These are phyloP conservation scores for Griposia aprilina DNA, from an alignment of 2,888 invertebrate genomes.

Conservation along the genomic window DNA sequence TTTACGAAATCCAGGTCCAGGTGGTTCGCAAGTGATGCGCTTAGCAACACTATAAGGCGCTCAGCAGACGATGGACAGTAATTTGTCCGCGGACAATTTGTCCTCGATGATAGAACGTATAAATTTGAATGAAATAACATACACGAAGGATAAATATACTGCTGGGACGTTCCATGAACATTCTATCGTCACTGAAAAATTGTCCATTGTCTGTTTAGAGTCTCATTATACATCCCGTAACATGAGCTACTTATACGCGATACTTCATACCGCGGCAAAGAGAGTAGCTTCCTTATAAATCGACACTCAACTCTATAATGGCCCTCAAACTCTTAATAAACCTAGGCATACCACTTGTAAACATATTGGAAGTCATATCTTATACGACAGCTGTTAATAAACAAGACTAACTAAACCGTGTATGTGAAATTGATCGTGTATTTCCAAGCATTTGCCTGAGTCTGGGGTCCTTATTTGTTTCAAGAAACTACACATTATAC, in stretches of 20 bases:
- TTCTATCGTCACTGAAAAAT: not conserved
- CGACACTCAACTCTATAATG: not conserved
- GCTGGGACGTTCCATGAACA: not conserved
- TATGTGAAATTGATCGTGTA: not conserved
- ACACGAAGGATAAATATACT: not conserved
- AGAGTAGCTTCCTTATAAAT: not conserved
- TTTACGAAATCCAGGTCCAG: too few relatives aligned
- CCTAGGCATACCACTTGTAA: not conserved
- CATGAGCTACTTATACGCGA: not conserved
- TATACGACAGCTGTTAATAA: slow-evolving; percentile 7
- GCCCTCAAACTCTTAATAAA: slow-evolving; percentile 4
- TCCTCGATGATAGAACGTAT: not conserved
- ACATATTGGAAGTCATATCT: slow-evolving; percentile 8
- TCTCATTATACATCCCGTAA: not conserved
- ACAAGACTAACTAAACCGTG: too few relatives aligned
- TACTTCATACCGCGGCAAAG: not conserved
- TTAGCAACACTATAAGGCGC: too few relatives aligned
- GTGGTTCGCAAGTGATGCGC: too few relatives aligned
- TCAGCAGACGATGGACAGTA: too few relatives aligned
- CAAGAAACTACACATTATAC: not conserved
- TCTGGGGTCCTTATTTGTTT: not conserved
- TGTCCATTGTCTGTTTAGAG: not conserved
- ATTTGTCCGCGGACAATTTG: too few relatives aligned
- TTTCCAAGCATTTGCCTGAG: not conserved
- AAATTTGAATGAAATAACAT: not conserved